Evolutionary conservation across 2,113 vertebrate genomes (phyloP), one percentile per base, ranked within the genome.

Genomic region (Ariopsis seemanni): DNA sequence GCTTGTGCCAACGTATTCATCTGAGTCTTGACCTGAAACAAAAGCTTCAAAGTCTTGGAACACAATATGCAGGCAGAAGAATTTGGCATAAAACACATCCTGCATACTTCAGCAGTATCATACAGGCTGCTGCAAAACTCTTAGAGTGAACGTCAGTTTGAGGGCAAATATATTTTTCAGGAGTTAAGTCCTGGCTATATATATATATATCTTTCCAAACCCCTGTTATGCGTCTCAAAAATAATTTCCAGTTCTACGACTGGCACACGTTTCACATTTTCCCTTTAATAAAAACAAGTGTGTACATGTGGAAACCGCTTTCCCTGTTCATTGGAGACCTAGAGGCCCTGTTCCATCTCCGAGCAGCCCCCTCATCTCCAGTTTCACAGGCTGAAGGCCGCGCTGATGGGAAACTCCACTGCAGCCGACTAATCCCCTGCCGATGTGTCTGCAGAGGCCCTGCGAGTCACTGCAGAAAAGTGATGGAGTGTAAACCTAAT

Each of bases 1-100:
- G 88, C 75, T n/a, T 34, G 25, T 67, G 67, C 83, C 86, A 71
- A 78, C 86, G 48, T 86, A 90, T 89, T 85, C 83, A 86, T 90
- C 81, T 77, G 80, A 83, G 71, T 60, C 80, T 69, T 84, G 63
- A 88, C 85, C 78, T 52, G 25, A 87, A 90, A 90, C 84, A 85
- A 91, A 89, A 55, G 83, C 89, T 89, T 90, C 90, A 90, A 90
- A 90, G 87, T 25, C 48, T 34, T 83, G 75, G 83, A 87, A 85
- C 77, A 88, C 83, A 82, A 85, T 84, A 65, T 72, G 55, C 82
- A 84, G 84, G 80, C 71, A 50, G 52, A 86, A 82, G 63, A 78
- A 71, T 82, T 86, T 52, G 48, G 81, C 80, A 62, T 69, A 69
- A 77, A 82, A 34, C 75, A 67, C 75, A 65, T 86, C 86, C 74